phyloP scores from a whole-genome alignment of 2,888 invertebrate species.

The Drosophila stalkeri region DNA sequence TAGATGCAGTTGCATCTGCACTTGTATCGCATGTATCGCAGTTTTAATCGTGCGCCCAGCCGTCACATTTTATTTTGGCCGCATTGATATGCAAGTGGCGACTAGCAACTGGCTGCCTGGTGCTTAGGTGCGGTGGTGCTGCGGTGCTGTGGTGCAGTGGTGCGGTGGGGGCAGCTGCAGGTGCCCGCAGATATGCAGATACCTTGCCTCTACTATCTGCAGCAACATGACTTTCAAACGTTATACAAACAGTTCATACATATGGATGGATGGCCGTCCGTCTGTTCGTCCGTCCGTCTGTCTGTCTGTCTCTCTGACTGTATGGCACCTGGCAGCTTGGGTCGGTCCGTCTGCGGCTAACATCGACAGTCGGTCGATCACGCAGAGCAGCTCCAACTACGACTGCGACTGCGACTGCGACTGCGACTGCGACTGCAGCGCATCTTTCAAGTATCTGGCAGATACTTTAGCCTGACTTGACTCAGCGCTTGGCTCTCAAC shows the following conservation, averaged over 20 bases:
- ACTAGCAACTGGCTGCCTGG: constrained; percentile 18
- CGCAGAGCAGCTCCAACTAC: constrained; percentile 52
- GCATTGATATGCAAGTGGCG: constrained; percentile 76
- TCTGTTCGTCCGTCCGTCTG: constrained; percentile 4
- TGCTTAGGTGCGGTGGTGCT: background rate
- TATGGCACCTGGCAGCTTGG: constrained; percentile 49
- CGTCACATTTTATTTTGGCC: constrained; percentile 75
- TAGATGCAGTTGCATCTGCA: constrained; percentile 62
- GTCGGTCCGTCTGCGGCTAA: constrained; percentile 34
- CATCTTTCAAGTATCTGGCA: constrained; percentile 61
- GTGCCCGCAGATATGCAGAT: constrained; percentile 74
- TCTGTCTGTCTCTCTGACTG: constrained; percentile 17
- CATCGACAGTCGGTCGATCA: constrained; percentile 79
- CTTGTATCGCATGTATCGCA: constrained; percentile 59
- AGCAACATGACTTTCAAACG: constrained; percentile 79
- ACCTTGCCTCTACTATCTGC: constrained; percentile 56
- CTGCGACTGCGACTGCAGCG: constrained; percentile 33
- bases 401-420: background rate
- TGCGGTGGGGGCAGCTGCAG: constrained; percentile 39
- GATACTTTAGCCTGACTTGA: constrained; percentile 60
- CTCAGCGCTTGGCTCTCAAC: constrained; percentile 66
- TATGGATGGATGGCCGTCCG: constrained; percentile 62
- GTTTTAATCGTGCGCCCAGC: constrained; percentile 69
- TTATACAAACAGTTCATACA: constrained; percentile 77
- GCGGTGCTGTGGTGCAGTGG: background rate